A percentile compares a stretch with the other conserved stretches of the same genome.
phyloP scores from a whole-genome alignment of 2,888 invertebrate genomes.

The Spatulosminthurus flaviceps region DNA sequence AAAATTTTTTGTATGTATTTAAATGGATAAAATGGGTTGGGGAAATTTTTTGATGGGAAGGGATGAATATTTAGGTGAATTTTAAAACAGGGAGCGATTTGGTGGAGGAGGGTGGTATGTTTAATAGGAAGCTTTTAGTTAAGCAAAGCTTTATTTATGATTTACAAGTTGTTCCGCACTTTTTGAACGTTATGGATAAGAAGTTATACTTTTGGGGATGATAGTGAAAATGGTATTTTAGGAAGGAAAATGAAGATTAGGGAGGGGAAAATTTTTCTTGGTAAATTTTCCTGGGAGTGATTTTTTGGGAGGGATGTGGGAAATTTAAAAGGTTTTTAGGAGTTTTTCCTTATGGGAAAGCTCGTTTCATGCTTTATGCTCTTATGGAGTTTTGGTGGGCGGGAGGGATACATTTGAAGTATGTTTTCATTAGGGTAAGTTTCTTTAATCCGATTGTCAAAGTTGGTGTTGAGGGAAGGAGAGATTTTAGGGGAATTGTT shows the following conservation, averaged over 20 bases:
- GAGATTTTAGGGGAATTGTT: no score
- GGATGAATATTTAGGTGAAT: no score
- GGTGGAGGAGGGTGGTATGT: no score
- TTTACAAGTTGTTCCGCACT: not conserved
- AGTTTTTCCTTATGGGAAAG: not conserved
- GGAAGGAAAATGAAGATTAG: not conserved
- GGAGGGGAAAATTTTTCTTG: not conserved
- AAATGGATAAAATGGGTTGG: no score
- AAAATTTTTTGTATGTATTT: no score
- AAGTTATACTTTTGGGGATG: not conserved
- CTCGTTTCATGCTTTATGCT: constrained; percentile 10
- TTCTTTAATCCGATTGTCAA: not conserved
- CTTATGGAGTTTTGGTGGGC: not conserved
- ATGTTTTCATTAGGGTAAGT: not conserved
- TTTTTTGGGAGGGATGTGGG: not conserved
- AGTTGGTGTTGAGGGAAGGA: no score
- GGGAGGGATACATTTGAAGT: no score
- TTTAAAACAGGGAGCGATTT: no score
- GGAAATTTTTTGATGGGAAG: no score
- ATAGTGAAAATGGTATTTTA: no score
- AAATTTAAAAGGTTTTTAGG: not conserved
- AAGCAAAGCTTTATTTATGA: no score
- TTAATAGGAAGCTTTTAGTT: no score
- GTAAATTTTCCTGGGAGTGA: not conserved
- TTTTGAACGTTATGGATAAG: not conserved